Percentiles rank a stretch among this genome's conserved stretches.
Evolutionary conservation across 2,113 vertebrate genomes (phyloP).

Genomic region (Aldabrachelys gigantea): DNA sequence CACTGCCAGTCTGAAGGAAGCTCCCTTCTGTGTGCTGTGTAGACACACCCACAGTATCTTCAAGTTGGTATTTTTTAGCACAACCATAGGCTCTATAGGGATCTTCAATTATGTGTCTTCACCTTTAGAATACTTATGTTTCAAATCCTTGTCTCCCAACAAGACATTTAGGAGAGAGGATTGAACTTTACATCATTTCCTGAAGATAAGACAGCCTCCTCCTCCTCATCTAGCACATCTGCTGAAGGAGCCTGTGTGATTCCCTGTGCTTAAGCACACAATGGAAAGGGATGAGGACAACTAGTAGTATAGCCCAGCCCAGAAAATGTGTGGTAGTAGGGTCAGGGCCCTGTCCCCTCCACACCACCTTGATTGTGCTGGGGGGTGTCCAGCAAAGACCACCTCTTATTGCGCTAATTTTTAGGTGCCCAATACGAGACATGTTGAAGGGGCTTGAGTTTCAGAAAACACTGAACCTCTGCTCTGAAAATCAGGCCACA

Average conservation of each 20-base stretch:
- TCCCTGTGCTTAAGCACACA: neutral
- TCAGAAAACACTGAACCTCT: slow-evolving; percentile 3
- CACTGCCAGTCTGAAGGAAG: neutral
- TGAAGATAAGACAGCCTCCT: neutral
- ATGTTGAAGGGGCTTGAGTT: neutral
- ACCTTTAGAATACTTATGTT: neutral
- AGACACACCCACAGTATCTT: neutral
- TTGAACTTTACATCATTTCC: neutral
- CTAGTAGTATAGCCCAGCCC: accelerated
- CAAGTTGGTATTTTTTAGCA: neutral
- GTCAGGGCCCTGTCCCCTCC: neutral
- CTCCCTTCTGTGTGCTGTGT: neutral
- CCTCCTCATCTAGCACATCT: neutral
- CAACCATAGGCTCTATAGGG: neutral
- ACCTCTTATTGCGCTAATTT: neutral
- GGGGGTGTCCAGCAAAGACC: neutral
- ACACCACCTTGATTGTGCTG: neutral
- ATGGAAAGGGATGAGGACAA: neutral
- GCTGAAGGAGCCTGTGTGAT: neutral
- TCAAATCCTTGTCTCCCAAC: neutral
- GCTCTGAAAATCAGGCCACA: neutral
- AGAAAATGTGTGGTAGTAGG: neutral
- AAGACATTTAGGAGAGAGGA: neutral
- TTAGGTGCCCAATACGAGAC: neutral
- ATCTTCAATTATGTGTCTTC: neutral